Evolutionary conservation across 1,140 invertebrate genomes (phyloP), one percentile per base, ranked within the genome.

Genomic region (Drosophila suzukii): DNA sequence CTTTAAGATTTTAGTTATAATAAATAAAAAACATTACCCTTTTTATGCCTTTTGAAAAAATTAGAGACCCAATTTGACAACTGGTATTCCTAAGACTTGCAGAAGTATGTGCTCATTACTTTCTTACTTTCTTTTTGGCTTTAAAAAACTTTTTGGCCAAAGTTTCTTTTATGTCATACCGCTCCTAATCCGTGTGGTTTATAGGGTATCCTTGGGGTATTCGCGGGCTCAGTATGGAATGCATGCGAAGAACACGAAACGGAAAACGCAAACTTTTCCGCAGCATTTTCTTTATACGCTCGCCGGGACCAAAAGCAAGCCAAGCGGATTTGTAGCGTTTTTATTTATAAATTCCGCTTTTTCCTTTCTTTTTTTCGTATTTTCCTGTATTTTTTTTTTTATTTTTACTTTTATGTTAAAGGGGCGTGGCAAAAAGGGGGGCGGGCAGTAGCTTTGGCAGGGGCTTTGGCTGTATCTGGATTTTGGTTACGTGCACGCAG

Each of bases 271-370:
- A 76, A 75, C 57, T 81, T 77, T 53, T 58, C 34, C 57, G 44
- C 72, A 73, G 60, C 66, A 57, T 77, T 81, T 81, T 81, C 46
- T 56, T 32, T 32, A 32, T 32, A 32, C 17, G 34, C 50, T 44
- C 20, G 20, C 20, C 20, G 17, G 57, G 10, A 13, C 4, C 15
- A 50, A 51, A 32, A 47, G 43, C 72, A 63, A 61, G 46, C 50
- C 62, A 85, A 84, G 81, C 81, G 68, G 82, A 84, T 85, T 85
- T 84, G 81, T 76, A 61, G 58, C 67, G 73, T 75, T 75, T 66
- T 75, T 75, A 57, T 70, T 68, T 70, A 70, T 70, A 68, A 70
- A 70, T 68, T 70, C 50, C 27, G 59, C 59, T 60, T 41, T 17
- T 10, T 11, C 10, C 8, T 6, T 12, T 51, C n/a, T 15, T n/a